phyloP scores from a whole-genome alignment of 2,888 invertebrate species.

The Spatulosminthurus flaviceps region DNA sequence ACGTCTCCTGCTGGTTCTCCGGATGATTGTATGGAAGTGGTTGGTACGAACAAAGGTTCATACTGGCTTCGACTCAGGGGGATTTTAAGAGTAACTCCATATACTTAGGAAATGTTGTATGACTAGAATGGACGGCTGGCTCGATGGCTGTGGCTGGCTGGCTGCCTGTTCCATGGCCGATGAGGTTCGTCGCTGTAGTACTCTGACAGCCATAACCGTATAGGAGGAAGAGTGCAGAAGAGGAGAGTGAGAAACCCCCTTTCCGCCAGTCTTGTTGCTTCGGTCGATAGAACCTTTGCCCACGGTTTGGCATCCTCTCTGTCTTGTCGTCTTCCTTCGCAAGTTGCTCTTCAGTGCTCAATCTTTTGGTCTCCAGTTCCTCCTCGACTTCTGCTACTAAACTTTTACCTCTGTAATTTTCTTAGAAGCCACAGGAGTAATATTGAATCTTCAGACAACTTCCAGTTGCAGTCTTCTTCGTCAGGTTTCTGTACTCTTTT shows the following conservation, averaged over 20 bases:
- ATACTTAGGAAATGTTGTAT: background rate
- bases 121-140: constrained; percentile 19
- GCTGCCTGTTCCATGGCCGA: constrained; percentile 26
- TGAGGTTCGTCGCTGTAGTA: constrained; percentile 7
- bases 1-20: constrained; percentile 19
- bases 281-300: constrained; percentile 31
- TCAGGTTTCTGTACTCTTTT: too few relatives aligned
- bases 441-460: too few relatives aligned
- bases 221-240: constrained; percentile 2
- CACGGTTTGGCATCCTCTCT: constrained; percentile 34
- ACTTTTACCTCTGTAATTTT: background rate
- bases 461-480: too few relatives aligned
- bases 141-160: too few relatives aligned
- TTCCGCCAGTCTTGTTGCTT: constrained; percentile 25
- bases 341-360: constrained; percentile 5
- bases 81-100: constrained; percentile 1
- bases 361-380: constrained; percentile 1
- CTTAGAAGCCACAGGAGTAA: too few relatives aligned
- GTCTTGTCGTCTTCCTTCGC: constrained; percentile 26
- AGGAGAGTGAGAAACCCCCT: constrained; percentile 27
- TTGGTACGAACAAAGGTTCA: constrained; percentile 24
- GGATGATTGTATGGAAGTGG: constrained; percentile 14
- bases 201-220: background rate
- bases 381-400: background rate
- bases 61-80: constrained; percentile 23